Evolutionary conservation across 2,888 invertebrate species (phyloP), one percentile per base, ranked within the genome.

Genomic region (Hydraecia micacea): DNA sequence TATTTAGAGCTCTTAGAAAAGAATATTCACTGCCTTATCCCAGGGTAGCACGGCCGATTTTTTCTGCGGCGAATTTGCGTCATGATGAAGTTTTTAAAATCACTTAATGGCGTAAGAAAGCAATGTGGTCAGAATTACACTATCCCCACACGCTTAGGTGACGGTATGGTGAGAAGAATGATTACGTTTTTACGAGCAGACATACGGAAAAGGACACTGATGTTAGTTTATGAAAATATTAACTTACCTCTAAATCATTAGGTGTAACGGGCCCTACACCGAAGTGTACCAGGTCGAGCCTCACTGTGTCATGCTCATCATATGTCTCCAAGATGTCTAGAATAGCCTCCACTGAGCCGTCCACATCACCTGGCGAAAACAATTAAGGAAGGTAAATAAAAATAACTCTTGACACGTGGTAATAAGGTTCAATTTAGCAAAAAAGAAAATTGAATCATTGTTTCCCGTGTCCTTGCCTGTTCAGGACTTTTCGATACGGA

Each of bases 331-430:
- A 93, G 18, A 99, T 98, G 93, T 99, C 98, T 83, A 99, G 94
- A 85, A 99, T 98, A 0, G 99, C 99, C 94, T 99, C 99, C 66
- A 99, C 98, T 0, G 99, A 99, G 0, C 99, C 99, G 94, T 99
- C 98, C 4, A 99, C 99, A 95, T 99, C 99, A 39, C 98, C 98
- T 98, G 5, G 8, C 2, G 8, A 52, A 52, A 9, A 42, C 2
- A 42, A 32, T 52, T 8, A 42, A 42, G 1, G 3, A 2, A 25
- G 2, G 11, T 42, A 18, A 78, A 36, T 13, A 25, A 77, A 72
- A 13, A 42, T 8, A 52, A 9, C 0, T 21, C 49, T n/a, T 66
- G 7, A 25, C 0, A 7, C 4, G 1, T 63, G 3, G 4, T 0
- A 55, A 49, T 18, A 80, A 0, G 36, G 36, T 4, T 58, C 7